These are phyloP conservation scores for Virgularia gustaviana DNA, from an alignment of 92 coral and sea anemone species.

Conservation along the genomic window DNA sequence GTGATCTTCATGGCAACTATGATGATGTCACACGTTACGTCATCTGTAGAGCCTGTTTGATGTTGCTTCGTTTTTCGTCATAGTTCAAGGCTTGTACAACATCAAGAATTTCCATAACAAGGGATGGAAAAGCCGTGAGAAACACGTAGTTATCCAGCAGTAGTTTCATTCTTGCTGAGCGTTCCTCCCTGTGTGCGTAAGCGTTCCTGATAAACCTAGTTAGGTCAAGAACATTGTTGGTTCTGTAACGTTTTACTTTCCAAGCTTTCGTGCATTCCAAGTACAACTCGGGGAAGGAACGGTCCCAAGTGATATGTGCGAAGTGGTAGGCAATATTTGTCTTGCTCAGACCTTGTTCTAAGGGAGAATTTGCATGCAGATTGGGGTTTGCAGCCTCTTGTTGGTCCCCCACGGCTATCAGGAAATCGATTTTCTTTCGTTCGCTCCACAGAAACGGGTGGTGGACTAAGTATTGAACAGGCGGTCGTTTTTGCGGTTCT, in stretches of 20 bases:
- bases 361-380: background rate
- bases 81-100: conserved; percentile 37
- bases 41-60: conserved; percentile 7
- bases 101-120: conserved; percentile 49
- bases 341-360: conserved; percentile 10
- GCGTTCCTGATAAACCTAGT: conserved; percentile 60
- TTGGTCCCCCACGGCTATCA: conserved; percentile 58
- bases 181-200: conserved; percentile 60
- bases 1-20: too few relatives aligned
- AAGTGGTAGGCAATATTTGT: conserved; percentile 28
- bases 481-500: conserved; percentile 32
- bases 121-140: conserved; percentile 43
- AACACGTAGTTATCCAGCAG: conserved; percentile 32
- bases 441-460: conserved; percentile 64
- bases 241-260: conserved; percentile 31
- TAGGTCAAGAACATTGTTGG: conserved; percentile 44
- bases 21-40: too few relatives aligned
- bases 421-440: conserved; percentile 57
- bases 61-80: conserved; percentile 27
- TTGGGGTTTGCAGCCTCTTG: conserved; percentile 47
- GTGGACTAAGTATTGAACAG: conserved; percentile 15
- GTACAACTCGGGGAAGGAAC: conserved; percentile 21
- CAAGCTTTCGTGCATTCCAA: conserved; percentile 34
- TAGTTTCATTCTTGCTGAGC: conserved; percentile 20
- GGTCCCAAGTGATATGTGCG: conserved; percentile 25